These are phyloP conservation scores for Pristionchus maxplancki DNA, from an alignment of 2,888 invertebrate species.

Conservation along the genomic window DNA sequence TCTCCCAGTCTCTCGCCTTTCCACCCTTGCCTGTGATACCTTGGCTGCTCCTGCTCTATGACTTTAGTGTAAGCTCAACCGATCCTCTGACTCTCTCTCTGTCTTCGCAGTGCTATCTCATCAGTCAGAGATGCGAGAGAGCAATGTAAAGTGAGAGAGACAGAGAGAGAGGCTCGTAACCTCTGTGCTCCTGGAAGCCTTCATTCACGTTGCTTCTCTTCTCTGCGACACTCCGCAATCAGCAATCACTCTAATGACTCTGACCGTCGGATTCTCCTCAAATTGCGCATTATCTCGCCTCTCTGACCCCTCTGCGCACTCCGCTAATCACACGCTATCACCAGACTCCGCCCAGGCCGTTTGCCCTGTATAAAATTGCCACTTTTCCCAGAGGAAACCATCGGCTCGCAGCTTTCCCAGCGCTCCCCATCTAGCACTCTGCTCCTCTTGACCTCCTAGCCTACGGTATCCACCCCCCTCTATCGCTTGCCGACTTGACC, in stretches of 20 bases:
- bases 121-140: too few relatives aligned
- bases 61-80: too few relatives aligned
- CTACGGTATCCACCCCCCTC: background rate
- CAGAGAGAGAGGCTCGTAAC: too few relatives aligned
- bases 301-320: slow-evolving; percentile 8
- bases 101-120: too few relatives aligned
- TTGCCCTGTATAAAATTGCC: background rate
- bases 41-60: too few relatives aligned
- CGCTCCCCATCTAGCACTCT: background rate
- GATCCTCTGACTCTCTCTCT: too few relatives aligned
- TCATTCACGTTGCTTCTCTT: too few relatives aligned
- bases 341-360: background rate
- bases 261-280: background rate
- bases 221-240: background rate
- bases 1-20: too few relatives aligned
- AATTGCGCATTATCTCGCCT: background rate
- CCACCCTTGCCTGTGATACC: too few relatives aligned
- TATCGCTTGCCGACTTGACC: background rate
- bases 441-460: background rate
- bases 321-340: background rate
- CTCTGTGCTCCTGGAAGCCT: too few relatives aligned
- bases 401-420: background rate
- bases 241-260: background rate
- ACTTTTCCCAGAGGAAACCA: background rate
- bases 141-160: too few relatives aligned